Evolutionary conservation across 2,888 invertebrate genomes (phyloP), one percentile per base, ranked within the genome.

Genomic region (Boloria euphrosyne): DNA sequence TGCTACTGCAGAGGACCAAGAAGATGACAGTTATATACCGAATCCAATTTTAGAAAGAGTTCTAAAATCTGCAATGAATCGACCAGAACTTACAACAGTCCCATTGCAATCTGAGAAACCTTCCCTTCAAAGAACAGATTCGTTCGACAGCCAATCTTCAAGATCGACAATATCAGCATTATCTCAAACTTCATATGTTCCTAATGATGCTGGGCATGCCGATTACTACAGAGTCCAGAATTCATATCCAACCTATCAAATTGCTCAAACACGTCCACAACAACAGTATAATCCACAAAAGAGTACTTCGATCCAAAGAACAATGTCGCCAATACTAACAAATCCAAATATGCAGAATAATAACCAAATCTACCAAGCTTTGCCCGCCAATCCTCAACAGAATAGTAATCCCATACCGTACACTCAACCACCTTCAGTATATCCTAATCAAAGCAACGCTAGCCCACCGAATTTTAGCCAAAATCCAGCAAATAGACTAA

Each of bases 1-100:
- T 13, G 97, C 98, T 4, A 97, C 97, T 0, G 97, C 97, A 0
- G 98, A 98, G 78, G 97, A 98, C 76, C 96, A 97, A 78, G 97
- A 97, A 85, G 97, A 97, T 70, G 97, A 97, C 71, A 96, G 96
- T 75, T 97, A 97, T 78, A 97, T 97, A 78, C 97, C 97, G 0
- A 98, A 98, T 88, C 98, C 97, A 0, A 97, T 98, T 67, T 86
- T 98, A 73, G 97, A 98, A 82, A 93, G 97, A 66, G 97, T 98
- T 0, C 85, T 97, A 18, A 94, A 97, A 70, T 96, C 96, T 0
- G 97, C 97, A 0, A 95, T 96, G 90, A 95, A 94, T 82, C 96
- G 95, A 84, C 94, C 95, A 1, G 95, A 95, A 78, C 88, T 94
- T 51, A 90, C 90, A 7, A 91, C 89, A n/a, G 81, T 89, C 78